A percentile compares a stretch with the other conserved stretches of the same genome.
Evolutionary conservation across 2,113 vertebrate species (phyloP).

Genomic region (Nerophis lumbriciformis): DNA sequence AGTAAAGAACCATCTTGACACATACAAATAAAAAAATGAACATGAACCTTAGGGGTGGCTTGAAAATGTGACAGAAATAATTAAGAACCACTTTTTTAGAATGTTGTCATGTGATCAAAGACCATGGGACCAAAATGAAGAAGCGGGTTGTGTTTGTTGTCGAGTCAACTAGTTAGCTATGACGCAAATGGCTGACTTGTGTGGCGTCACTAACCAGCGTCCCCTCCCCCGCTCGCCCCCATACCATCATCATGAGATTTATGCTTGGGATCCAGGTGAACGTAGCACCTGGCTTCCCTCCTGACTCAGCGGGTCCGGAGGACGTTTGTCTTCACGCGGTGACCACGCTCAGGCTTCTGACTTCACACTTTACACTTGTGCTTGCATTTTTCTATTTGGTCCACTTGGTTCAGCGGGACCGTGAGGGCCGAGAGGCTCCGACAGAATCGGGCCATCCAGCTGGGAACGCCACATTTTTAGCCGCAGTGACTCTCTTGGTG

Average conservation of each 20-base stretch:
- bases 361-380: not conserved
- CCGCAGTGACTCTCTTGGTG: not conserved
- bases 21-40: too few species aligned
- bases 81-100: too few species aligned
- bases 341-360: too few species aligned
- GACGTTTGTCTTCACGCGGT: too few species aligned
- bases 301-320: slow-evolving; percentile 43
- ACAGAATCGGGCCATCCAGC: slow-evolving; percentile 42
- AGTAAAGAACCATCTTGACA: too few species aligned
- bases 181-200: not conserved
- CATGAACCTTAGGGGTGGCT: too few species aligned
- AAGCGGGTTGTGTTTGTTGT: not conserved
- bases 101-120: not conserved
- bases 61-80: too few species aligned
- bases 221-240: slow-evolving; percentile 24
- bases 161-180: not conserved
- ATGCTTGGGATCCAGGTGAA: slow-evolving; percentile 34
- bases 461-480: slow-evolving; percentile 21
- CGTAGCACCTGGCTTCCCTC: slow-evolving; percentile 27
- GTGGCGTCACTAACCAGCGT: not conserved
- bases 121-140: too few species aligned
- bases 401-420: not conserved
- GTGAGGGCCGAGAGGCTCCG: not conserved
- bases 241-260: slow-evolving; percentile 44
- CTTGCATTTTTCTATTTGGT: not conserved